A percentile compares a stretch with the other conserved stretches of the same genome.
Conservation (phyloP, 1,140 invertebrate genomes). For the Leguminivora glycinivorella region DNA sequence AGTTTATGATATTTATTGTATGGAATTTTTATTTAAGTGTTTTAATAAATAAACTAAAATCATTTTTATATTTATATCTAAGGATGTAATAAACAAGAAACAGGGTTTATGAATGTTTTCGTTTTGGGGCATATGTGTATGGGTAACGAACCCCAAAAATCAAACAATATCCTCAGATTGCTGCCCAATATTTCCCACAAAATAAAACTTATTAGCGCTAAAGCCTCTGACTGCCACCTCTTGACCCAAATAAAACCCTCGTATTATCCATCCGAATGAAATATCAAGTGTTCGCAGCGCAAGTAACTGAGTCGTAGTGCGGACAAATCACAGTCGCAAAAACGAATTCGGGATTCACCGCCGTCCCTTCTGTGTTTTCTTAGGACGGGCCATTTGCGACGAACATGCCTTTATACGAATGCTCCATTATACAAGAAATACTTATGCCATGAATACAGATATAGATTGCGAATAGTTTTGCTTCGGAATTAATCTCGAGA, state of each 20-base stretch:
- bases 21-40: too few relatives aligned
- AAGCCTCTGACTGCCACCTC: not conserved
- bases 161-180: slow-evolving; percentile 5
- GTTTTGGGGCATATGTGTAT: too few relatives aligned
- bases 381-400: slow-evolving; percentile 32
- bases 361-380: slow-evolving; percentile 32
- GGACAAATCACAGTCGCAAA: slow-evolving; percentile 26
- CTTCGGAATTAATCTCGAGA: slow-evolving; percentile 14
- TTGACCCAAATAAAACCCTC: slow-evolving; percentile 26
- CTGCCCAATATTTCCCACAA: not conserved
- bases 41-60: too few relatives aligned
- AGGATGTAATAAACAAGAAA: too few relatives aligned
- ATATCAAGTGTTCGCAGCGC: slow-evolving; percentile 26
- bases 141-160: not conserved
- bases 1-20: too few relatives aligned
- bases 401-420: slow-evolving; percentile 37
- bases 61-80: too few relatives aligned
- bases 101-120: too few relatives aligned
- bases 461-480: slow-evolving; percentile 11
- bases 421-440: slow-evolving; percentile 27
- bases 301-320: slow-evolving; percentile 20
- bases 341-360: slow-evolving; percentile 13
- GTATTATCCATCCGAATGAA: slow-evolving; percentile 25
- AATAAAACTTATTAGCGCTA: slow-evolving; percentile 25
- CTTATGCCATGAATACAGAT: slow-evolving; percentile 7